Conservation (phyloP, 2,888 invertebrate genomes). For the Adela reaumurella region DNA sequence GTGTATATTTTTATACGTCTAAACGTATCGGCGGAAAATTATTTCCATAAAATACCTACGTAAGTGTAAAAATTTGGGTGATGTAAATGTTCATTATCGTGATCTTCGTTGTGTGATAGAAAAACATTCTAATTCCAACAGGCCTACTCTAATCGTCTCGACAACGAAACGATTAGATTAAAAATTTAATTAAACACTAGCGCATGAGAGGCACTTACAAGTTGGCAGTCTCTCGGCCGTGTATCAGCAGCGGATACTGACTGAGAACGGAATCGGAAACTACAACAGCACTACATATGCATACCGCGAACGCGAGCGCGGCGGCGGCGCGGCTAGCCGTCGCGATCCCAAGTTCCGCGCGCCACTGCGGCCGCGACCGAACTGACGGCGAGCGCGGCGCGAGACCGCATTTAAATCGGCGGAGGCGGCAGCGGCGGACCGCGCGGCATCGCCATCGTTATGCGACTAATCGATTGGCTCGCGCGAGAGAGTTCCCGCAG, state of each 20-base stretch:
- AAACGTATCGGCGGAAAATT: too few species aligned
- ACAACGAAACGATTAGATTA: too few species aligned
- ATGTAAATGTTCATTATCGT: too few species aligned
- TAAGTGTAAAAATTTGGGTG: too few species aligned
- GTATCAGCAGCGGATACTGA: not conserved
- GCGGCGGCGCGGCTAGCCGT: constrained; percentile 21
- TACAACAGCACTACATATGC: constrained; percentile 22
- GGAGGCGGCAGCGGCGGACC: constrained; percentile 15
- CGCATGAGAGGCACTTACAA: not conserved
- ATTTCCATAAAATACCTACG: too few species aligned
- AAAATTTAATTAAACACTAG: too few species aligned
- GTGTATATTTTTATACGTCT: too few species aligned
- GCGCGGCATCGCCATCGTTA: constrained; percentile 31
- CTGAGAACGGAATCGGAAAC: not conserved
- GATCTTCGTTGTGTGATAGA: too few species aligned
- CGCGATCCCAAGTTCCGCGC: constrained; percentile 31
- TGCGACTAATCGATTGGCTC: constrained; percentile 58
- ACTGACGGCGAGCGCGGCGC: constrained; percentile 52
- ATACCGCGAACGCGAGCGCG: constrained; percentile 19
- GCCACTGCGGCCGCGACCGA: constrained; percentile 32
- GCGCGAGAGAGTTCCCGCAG: constrained; percentile 43
- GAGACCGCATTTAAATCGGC: constrained; percentile 58
- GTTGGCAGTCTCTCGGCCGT: not conserved
- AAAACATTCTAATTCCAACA: too few species aligned
- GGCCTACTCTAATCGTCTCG: too few species aligned